Evolutionary conservation across 2,797 vertebrate species (phyloP), one percentile per base, ranked within the genome.

Genomic region (Sylvia borin): DNA sequence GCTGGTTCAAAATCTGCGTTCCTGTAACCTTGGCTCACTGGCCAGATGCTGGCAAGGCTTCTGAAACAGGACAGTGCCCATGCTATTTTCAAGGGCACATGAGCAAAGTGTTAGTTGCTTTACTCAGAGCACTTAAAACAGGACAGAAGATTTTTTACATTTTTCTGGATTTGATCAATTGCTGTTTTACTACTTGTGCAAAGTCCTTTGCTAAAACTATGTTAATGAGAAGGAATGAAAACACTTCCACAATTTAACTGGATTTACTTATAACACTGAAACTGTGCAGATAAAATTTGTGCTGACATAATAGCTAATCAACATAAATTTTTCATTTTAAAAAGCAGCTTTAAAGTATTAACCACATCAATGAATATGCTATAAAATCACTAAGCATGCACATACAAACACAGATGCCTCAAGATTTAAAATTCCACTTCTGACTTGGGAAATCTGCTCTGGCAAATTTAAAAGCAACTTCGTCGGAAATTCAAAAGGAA

Each of bases 231-330:
- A 38, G 19, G 62, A 92, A 76, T 72, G 6, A 90, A 93, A 92
- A 92, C 17, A 62, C 84, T 84, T 93, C 32, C 58, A 92, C 11
- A 53, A 77, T 68, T 78, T 90, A 92, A 90, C 60, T 86, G 21
- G 36, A 66, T 86, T 88, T 92, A 78, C 20, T 34, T 81, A 2
- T 11, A 78, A 79, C 13, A 75, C 8, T 25, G 29, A 76, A 88
- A 70, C 16, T 51, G 18, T 66, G 66, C 90, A 50, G 67, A 76
- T 1, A 65, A 36, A 72, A 70, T 66, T 68, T 19, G 8, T 65
- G 45, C 34, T 90, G 24, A 62, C 31, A 32, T 77, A 88, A 82
- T 64, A 91, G 74, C 38, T 77, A 89, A 93, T 90, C 80, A 94
- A 54, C 72, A 61, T 6, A 19, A 34, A 38, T 51, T 85, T 92